Evolutionary conservation across 2,113 vertebrate genomes (phyloP), one percentile per base, ranked within the genome.

Genomic region (Sclerurus mexicanus): DNA sequence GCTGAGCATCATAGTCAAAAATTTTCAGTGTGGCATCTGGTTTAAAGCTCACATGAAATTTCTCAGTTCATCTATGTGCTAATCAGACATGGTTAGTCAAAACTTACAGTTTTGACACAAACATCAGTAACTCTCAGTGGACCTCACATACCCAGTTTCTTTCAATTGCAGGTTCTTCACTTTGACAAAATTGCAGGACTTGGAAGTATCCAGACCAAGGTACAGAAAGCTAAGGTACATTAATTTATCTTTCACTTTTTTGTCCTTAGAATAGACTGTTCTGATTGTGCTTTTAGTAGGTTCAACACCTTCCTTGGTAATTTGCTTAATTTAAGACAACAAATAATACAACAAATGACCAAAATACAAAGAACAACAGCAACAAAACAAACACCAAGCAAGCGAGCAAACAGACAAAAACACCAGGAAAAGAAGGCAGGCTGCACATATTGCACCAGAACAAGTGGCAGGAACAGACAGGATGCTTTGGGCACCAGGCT

Each of bases 181-280:
- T 96, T 97, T 25, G 80, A 89, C 53, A 95, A 94, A 90, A 96
- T 96, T 66, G 87, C 67, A 55, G 95, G 95, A 72, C 74, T 91
- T 49, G 69, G 63, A 91, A 85, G 49, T 64, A 52, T 35, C 78
- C 66, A 56, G 64, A 59, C 76, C 56, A 96, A 95, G 73, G 74
- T 85, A 92, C 93, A 87, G 73, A 95, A 94, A 76, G 3, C 84
- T 71, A 96, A 96, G 94, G 90, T 97, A 97, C 50, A 82, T 66
- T 79, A 30, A 58, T 50, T 91, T 82, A 9, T 82, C 11, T 63
- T 76, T 50, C 24, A 22, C 25, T 21, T 63, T 21, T 25, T 60
- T 67, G 33, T 90, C 12, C 39, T 49, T 28, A 83, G 35, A 87
- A 53, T 0, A 75, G 25, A 56, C 27, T 68, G 19, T 58, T 91